A percentile compares a stretch with the other conserved stretches of the same genome.
Conservation (phyloP, 2,797 vertebrate genomes). For the Enteromius fasciolatus region DNA sequence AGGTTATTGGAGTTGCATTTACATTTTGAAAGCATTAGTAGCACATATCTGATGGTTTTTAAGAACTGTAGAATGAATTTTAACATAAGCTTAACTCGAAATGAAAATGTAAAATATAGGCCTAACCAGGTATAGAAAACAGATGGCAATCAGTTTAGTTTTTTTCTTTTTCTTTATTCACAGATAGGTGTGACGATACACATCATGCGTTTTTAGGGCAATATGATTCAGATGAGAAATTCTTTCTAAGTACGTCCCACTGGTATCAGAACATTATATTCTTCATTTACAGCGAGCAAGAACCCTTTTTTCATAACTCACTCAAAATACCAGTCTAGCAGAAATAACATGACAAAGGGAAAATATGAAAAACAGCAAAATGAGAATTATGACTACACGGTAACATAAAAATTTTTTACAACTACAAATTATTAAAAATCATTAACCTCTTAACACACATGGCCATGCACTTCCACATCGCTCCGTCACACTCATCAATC, state of each 20-base stretch:
- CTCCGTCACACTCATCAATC: not conserved
- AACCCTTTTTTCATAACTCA: slow-evolving; percentile 3
- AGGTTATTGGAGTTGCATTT: not conserved
- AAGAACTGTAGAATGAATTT: too few species aligned
- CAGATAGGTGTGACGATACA: not conserved
- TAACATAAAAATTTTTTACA: not conserved
- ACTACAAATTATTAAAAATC: slow-evolving; percentile 1
- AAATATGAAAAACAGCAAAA: not conserved
- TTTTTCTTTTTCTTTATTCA: not conserved
- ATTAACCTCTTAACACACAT: slow-evolving; percentile 7
- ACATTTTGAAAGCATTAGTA: not conserved
- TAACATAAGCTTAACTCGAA: too few species aligned
- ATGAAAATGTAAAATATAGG: not conserved
- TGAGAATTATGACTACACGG: not conserved
- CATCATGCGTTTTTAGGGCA: not conserved
- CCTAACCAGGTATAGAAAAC: not conserved
- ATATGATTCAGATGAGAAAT: slow-evolving; percentile 1
- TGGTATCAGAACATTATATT: not conserved
- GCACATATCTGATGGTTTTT: not conserved
- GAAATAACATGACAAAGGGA: not conserved
- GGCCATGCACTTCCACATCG: not conserved
- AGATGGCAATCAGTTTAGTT: not conserved
- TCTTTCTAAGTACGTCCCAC: not conserved
- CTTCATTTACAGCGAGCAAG: not conserved
- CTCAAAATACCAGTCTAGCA: not conserved